These are phyloP conservation scores for Erpornis zantholeuca DNA, from an alignment of 2,113 vertebrate genomes.

Conservation along the genomic window DNA sequence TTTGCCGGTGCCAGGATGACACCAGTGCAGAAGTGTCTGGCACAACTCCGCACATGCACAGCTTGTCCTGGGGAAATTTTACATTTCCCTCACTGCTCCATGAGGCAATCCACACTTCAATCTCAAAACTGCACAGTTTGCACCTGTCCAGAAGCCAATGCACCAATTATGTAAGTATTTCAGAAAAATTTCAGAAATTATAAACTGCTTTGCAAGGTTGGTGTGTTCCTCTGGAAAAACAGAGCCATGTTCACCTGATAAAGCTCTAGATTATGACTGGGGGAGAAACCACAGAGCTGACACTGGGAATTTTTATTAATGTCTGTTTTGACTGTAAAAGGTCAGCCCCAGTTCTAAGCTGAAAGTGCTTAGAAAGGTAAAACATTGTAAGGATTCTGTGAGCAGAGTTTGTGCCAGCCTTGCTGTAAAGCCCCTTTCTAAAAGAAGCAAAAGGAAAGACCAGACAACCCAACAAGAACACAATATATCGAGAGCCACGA, in stretches of 20 bases:
- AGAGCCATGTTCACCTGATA: neutral
- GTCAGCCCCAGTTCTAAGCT: neutral
- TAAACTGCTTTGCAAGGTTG: neutral
- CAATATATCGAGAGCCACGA: rapidly evolving
- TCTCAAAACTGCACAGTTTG: neutral
- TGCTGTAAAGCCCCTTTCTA: neutral
- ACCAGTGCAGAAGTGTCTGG: rapidly evolving
- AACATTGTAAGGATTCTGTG: neutral
- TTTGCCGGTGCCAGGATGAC: rapidly evolving
- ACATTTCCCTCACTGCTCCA: neutral
- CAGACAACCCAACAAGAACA: neutral
- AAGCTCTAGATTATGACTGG: neutral
- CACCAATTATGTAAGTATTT: neutral
- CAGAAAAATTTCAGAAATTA: neutral
- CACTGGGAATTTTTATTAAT: neutral
- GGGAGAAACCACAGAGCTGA: neutral
- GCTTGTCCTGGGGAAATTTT: neutral
- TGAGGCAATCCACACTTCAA: neutral
- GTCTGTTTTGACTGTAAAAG: neutral
- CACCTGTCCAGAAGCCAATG: neutral
- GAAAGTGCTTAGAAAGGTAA: neutral
- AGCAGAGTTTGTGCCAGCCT: neutral
- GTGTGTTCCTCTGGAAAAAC: neutral
- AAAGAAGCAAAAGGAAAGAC: neutral
- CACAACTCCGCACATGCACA: neutral